Conservation (phyloP, 2,113 vertebrate genomes). For the Protobothrops flavoviridis region DNA sequence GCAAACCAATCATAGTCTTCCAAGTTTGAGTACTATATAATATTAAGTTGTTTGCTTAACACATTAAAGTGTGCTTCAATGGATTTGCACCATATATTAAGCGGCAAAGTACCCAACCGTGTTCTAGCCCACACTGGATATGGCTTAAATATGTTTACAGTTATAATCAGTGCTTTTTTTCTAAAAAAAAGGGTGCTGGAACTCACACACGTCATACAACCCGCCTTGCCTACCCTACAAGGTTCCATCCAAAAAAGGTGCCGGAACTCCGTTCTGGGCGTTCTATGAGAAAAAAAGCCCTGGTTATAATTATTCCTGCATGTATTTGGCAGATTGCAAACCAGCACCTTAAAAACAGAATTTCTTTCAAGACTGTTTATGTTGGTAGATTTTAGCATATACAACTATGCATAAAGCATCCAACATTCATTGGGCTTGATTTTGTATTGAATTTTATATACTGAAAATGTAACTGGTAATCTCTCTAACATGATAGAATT, state of each 20-base stretch:
- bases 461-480: background rate
- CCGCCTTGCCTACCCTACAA: too few relatives aligned
- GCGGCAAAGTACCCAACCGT: background rate
- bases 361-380: background rate
- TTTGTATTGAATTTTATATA: background rate
- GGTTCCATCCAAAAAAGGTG: too few relatives aligned
- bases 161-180: background rate
- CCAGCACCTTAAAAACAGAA: background rate
- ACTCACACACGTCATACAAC: too few relatives aligned
- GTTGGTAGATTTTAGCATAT: background rate
- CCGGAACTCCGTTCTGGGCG: too few relatives aligned
- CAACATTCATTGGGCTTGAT: background rate
- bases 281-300: too few relatives aligned
- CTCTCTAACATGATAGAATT: background rate
- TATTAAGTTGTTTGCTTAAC: background rate
- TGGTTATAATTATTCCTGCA: background rate
- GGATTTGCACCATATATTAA: background rate
- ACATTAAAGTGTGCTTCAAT: background rate
- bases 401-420: background rate
- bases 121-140: background rate
- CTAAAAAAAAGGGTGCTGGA: too few relatives aligned
- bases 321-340: background rate
- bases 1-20: background rate
- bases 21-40: background rate
- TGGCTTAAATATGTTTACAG: background rate